A percentile compares a stretch with the other conserved stretches of the same genome.
Evolutionary conservation across 2,113 vertebrate species (phyloP).

Genomic region (Rhipidura dahli): DNA sequence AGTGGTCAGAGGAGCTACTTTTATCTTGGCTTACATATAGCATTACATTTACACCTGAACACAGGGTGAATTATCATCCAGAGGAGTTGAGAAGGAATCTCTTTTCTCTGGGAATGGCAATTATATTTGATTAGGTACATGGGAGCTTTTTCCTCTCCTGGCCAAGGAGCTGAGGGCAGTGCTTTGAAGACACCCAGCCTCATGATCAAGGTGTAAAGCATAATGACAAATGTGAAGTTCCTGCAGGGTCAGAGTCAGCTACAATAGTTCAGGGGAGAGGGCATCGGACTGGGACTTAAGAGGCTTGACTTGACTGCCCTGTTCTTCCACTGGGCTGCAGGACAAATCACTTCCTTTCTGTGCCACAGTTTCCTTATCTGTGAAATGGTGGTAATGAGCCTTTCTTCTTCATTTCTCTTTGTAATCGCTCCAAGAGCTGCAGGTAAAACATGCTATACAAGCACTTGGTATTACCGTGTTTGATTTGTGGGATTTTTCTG

Average conservation of each 20-base stretch:
- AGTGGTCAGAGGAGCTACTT: slow-evolving; percentile 55
- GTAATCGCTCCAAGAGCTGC: slow-evolving; percentile 52
- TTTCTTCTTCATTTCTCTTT: slow-evolving; percentile 58
- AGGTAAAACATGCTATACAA: slow-evolving; percentile 44
- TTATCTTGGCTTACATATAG: slow-evolving; percentile 62
- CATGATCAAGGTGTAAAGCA: slow-evolving; percentile 65
- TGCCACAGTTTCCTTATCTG: slow-evolving; percentile 56
- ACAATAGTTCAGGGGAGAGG: slow-evolving; percentile 62
- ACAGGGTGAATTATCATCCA: slow-evolving; percentile 64
- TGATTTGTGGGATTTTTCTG: slow-evolving; percentile 47
- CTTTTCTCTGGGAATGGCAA: slow-evolving; percentile 69
- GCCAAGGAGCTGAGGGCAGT: slow-evolving; percentile 62
- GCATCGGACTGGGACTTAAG: slow-evolving; percentile 61
- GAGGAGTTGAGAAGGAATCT: slow-evolving; percentile 66
- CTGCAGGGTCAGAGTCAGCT: slow-evolving; percentile 49
- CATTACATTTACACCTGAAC: slow-evolving; percentile 68
- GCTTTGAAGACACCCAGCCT: slow-evolving; percentile 66
- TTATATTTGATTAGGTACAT: slow-evolving; percentile 66
- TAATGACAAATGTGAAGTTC: slow-evolving; percentile 65
- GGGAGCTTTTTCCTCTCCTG: slow-evolving; percentile 66
- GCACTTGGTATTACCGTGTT: slow-evolving; percentile 35
- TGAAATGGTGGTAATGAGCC: slow-evolving; percentile 58
- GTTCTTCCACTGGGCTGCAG: slow-evolving; percentile 48
- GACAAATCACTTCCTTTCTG: slow-evolving; percentile 63
- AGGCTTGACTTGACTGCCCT: slow-evolving; percentile 60